A percentile compares a stretch with the other conserved stretches of the same genome.
phyloP scores from a whole-genome alignment of 1,140 invertebrate species.

The Diorhabda elongata region DNA sequence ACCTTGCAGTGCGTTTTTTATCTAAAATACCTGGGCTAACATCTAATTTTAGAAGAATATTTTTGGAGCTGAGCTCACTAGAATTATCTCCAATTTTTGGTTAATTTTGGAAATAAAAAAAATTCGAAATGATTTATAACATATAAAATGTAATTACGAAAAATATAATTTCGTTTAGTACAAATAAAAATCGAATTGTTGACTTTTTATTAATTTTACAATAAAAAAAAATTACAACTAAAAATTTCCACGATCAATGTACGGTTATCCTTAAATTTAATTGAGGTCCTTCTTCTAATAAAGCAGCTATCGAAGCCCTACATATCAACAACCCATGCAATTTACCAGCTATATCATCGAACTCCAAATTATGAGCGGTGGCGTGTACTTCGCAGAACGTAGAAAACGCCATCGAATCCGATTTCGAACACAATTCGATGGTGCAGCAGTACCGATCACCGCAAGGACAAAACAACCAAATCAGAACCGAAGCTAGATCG shows the following conservation, averaged over 20 bases:
- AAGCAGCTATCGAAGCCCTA: constrained; percentile 30
- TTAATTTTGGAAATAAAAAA: no score
- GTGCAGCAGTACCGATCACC: constrained; percentile 36
- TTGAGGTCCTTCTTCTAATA: constrained; percentile 35
- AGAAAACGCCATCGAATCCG: constrained; percentile 35
- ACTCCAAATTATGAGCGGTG: constrained; percentile 32
- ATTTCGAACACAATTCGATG: constrained; percentile 36
- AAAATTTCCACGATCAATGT: constrained; percentile 26
- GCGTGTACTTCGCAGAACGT: constrained; percentile 36
- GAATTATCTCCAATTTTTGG: no score
- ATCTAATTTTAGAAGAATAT: no score
- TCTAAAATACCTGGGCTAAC: no score
- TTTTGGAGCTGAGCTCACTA: no score
- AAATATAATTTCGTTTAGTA: no score
- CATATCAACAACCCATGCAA: constrained; percentile 38
- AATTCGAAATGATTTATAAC: no score
- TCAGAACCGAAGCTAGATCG: constrained; percentile 28
- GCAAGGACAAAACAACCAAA: constrained; percentile 42
- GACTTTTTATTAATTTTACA: no score
- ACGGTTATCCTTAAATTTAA: constrained; percentile 40
- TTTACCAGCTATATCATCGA: constrained; percentile 29
- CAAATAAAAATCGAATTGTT: no score
- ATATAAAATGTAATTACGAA: no score
- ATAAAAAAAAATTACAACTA: no score
- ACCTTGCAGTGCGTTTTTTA: no score